A percentile compares a stretch with the other conserved stretches of the same genome.
phyloP scores from a whole-genome alignment of 2,113 vertebrate genomes.

The Dipodomys stephensi region DNA sequence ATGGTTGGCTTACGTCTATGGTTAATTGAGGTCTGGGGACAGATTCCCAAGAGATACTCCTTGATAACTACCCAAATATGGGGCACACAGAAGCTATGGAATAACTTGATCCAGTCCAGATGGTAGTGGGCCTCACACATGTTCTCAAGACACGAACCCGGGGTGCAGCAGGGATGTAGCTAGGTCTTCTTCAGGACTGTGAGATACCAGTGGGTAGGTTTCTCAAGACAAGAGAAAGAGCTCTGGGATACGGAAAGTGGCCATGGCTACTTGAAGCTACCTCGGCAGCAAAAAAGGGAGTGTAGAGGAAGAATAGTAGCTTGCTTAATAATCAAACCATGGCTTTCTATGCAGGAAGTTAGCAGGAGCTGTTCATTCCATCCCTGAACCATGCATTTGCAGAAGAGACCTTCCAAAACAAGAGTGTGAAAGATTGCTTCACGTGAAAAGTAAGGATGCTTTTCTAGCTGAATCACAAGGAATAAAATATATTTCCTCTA shows the following conservation, averaged over 20 bases:
- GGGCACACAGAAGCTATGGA: neutral
- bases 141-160: neutral
- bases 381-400: neutral
- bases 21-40: constrained; percentile 49
- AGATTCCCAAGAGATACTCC: neutral
- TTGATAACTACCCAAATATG: neutral
- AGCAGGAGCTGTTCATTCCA: neutral
- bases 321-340: neutral
- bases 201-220: neutral
- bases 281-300: neutral
- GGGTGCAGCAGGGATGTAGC: neutral
- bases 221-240: neutral
- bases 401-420: neutral
- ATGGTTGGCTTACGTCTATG: neutral
- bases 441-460: neutral
- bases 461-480: neutral
- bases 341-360: neutral
- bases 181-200: neutral
- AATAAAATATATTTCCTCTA: neutral
- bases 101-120: neutral
- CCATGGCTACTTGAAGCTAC: neutral
- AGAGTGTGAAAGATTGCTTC: neutral
- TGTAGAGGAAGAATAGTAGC: neutral
- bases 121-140: neutral
- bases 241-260: too few relatives aligned